Base-by-base conservation (phyloP, 2,888 invertebrate genomes). In the Parascotia fuliginaria region DNA sequence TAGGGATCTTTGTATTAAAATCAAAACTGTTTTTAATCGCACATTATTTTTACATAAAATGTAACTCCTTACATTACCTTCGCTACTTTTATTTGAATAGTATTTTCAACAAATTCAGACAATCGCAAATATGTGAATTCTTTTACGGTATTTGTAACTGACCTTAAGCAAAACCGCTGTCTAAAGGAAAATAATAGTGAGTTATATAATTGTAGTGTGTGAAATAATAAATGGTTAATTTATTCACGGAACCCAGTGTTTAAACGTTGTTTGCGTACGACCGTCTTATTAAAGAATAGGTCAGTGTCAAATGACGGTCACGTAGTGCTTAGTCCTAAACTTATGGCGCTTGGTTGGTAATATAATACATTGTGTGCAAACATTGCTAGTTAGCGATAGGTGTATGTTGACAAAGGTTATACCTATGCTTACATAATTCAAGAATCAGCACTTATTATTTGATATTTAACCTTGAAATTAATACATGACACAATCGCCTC, bases 221-320 rank as follows among this genome's bases (percentile, higher is more conserved):
- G 12, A 28, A 37, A 9, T 27, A 45, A 31, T 19, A 27, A 9
- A 13, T 14, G 1, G 14, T 29, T 15, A 13, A 44, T 40, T 38
- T 31, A 41, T 24, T 24, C 15, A 69, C 70, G 68, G 71, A 76
- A 72, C 73, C 70, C 45, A 46, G 31, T 48, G 48, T 55, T 43
- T 47, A 58, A 55, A 65, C 56, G 59, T 61, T 67, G 59, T 54
- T 48, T 45, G 53, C 46, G 57, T 58, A 56, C 51, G 59, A 47
- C 52, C 55, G 60, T 65, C 70, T 67, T 71, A 68, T 48, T 49
- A 51, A 67, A 66, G 74, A 79, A 81, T 82, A 76, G 81, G 81
- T 81, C 83, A 87, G 89, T 85, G 87, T 89, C 87, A 80, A 69
- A 79, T 89, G 76, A 77, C 88, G 73, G 77, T 85, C 87, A 87